Evolutionary conservation across 2,797 vertebrate genomes (phyloP), one percentile per base, ranked within the genome.

Genomic region (Choloepus didactylus): DNA sequence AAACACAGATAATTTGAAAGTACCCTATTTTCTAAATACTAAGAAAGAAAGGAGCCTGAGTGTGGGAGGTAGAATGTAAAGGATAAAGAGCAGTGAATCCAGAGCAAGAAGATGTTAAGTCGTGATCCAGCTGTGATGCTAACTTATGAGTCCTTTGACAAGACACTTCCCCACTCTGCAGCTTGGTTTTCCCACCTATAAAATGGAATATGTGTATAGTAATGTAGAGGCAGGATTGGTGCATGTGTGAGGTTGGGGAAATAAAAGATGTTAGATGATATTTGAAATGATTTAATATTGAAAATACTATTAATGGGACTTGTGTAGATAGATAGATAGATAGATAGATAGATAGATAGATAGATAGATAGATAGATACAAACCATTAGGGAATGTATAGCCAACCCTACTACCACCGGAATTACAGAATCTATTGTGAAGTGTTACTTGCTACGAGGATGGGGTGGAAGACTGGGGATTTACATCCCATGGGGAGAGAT

Each of bases 1-100:
- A 95, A 84, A 91, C 35, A 44, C 60, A 88, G 87, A 88, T 91
- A 84, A 93, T 76, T 87, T 85, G 51, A 83, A 83, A 94, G 38
- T 59, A 46, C n/a, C 62, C 41, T 9, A 72, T 16, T 90, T 88
- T 84, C 16, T 27, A 85, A 91, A 95, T 75, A 95, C 60, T 75
- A 89, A 62, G 84, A 66, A 51, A 80, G 69, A 67, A 90, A 90
- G 80, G 54, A 72, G 66, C 54, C 80, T 56, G 64, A 51, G 54
- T 72, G 60, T 60, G 38, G 72, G 62, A 88, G 85, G 79, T 62
- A 19, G 51, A 5, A 35, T 56, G 25, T 3, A 38, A 44, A 80
- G 59, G 87, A 84, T 4, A 62, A 51, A 81, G 41, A 93, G 9
- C 64, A 84, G 49, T 3, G 38, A 29, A 38, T 54, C 76, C 18